Evolutionary conservation across 2,113 vertebrate genomes (phyloP).

Genomic region (Pimephales promelas): DNA sequence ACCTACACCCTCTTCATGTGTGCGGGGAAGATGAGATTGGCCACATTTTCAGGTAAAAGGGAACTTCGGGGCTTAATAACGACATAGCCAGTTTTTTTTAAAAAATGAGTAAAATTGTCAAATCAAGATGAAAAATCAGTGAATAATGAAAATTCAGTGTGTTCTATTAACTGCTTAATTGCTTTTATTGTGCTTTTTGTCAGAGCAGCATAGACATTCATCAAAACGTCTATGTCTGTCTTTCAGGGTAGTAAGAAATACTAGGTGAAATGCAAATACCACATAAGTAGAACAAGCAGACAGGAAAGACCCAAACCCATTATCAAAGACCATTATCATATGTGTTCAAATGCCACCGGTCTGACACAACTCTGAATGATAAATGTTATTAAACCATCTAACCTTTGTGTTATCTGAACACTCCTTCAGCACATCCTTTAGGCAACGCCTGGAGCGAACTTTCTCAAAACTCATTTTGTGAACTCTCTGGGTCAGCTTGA

Average conservation of each 20-base stretch:
- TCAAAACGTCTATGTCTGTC: neutral
- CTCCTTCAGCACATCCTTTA: neutral
- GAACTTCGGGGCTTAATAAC: too few species aligned
- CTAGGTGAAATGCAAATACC: neutral
- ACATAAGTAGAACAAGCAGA: neutral
- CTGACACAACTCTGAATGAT: conserved; percentile 35
- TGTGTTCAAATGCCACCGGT: conserved; percentile 26
- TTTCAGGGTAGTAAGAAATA: neutral
- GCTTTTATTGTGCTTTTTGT: neutral
- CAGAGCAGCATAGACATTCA: neutral
- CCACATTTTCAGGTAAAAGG: too few species aligned
- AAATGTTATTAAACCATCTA: conserved; percentile 29
- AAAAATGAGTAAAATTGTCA: neutral
- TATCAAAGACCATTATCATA: neutral
- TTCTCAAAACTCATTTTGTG: neutral
- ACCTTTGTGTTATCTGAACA: conserved; percentile 36
- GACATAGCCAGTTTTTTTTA: too few species aligned
- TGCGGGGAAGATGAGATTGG: too few species aligned
- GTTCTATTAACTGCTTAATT: neutral
- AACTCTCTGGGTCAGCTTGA: neutral
- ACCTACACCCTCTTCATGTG: too few species aligned
- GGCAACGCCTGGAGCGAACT: neutral
- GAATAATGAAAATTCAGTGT: neutral
- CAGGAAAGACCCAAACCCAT: neutral
- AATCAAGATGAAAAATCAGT: neutral